phyloP scores from a whole-genome alignment of 2,888 invertebrate genomes.

The Galeruca laticollis region DNA sequence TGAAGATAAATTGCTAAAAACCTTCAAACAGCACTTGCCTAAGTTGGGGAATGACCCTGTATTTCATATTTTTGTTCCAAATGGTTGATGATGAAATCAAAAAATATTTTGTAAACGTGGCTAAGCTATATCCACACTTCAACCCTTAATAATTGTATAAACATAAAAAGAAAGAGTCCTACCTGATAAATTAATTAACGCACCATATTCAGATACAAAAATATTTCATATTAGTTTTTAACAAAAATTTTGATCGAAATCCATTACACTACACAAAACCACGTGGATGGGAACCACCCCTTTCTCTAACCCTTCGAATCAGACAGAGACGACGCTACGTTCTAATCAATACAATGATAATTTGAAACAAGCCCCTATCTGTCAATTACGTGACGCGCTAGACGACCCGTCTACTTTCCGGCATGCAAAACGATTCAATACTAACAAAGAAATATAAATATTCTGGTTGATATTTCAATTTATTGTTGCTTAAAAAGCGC shows the following conservation, averaged over 20 bases:
- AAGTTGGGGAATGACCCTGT: too few species aligned
- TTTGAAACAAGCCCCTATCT: constrained; percentile 25
- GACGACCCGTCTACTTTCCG: constrained; percentile 13
- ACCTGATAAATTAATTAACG: too few species aligned
- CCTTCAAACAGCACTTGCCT: too few species aligned
- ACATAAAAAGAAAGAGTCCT: too few species aligned
- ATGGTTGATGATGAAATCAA: too few species aligned
- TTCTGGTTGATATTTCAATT: constrained; percentile 17
- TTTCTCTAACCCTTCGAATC: constrained; percentile 20
- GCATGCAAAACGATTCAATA: constrained; percentile 5
- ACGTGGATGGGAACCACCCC: constrained; percentile 27
- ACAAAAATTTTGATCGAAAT: not conserved
- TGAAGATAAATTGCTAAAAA: too few species aligned
- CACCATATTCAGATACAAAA: too few species aligned
- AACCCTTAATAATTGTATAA: too few species aligned
- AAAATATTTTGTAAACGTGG: too few species aligned
- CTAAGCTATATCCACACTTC: too few species aligned
- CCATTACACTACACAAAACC: constrained; percentile 16
- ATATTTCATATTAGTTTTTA: too few species aligned
- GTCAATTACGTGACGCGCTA: constrained; percentile 5
- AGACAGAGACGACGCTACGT: constrained; percentile 20
- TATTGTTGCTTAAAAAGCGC: constrained; percentile 37
- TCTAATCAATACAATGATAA: constrained; percentile 29
- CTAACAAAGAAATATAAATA: constrained; percentile 16
- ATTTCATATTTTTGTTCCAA: too few species aligned